Evolutionary conservation across 2,888 invertebrate species (phyloP).

Genomic region (Meteorus cinctellus): DNA sequence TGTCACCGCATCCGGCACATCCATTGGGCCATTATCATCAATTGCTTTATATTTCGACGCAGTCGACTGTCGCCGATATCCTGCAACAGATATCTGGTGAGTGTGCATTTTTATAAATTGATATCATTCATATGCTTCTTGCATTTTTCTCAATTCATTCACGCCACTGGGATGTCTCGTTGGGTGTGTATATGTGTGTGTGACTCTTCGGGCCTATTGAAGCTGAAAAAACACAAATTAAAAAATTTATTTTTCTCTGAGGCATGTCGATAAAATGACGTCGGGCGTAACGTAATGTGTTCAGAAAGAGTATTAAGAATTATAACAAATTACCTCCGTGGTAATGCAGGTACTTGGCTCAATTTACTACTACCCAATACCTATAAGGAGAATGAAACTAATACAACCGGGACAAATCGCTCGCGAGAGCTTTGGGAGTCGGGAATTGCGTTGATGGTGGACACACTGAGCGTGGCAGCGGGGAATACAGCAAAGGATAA

Average conservation of each 20-base stretch:
- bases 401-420: conserved; percentile 54
- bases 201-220: neutral
- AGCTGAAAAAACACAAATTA: conserved; percentile 1
- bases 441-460: conserved; percentile 75
- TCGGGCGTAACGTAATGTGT: neutral
- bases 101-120: conserved; percentile 40
- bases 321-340: conserved; percentile 49
- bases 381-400: conserved; percentile 65
- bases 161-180: conserved; percentile 10
- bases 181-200: neutral
- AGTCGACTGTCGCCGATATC: conserved; percentile 84
- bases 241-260: neutral
- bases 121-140: neutral
- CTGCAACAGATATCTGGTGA: conserved; percentile 76
- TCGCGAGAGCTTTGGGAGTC: conserved; percentile 73
- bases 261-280: neutral
- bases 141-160: neutral
- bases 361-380: conserved; percentile 65
- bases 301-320: conserved; percentile 4
- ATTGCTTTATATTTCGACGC: conserved; percentile 83
- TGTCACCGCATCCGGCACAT: conserved; percentile 79
- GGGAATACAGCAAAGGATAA: conserved; percentile 93
- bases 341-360: conserved; percentile 66
- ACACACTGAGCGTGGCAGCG: conserved; percentile 85
- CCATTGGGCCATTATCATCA: conserved; percentile 84